A percentile compares a stretch with the other conserved stretches of the same genome.
Evolutionary conservation across 2,113 vertebrate species (phyloP).

Genomic region (Neopipo cinnamomea): DNA sequence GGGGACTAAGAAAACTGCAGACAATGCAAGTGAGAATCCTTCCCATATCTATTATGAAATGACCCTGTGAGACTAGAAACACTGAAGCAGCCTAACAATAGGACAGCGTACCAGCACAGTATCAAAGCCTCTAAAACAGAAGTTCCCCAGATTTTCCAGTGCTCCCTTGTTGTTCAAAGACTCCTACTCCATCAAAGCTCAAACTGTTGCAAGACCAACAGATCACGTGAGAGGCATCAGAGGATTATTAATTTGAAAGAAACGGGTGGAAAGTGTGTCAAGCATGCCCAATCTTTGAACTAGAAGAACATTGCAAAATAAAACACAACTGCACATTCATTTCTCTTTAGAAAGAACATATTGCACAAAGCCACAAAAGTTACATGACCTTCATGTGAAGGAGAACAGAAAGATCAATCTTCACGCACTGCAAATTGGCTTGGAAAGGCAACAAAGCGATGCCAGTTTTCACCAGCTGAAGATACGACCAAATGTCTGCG

Average conservation of each 20-base stretch:
- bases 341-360: conserved; percentile 56
- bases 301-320: conserved; percentile 58
- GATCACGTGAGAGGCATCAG: conserved; percentile 57
- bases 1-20: background rate
- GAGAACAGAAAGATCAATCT: conserved; percentile 53
- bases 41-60: background rate
- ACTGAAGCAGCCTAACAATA: background rate
- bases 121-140: conserved; percentile 48
- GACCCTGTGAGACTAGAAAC: background rate
- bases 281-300: conserved; percentile 57
- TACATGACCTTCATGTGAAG: conserved; percentile 54
- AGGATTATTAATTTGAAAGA: conserved; percentile 53
- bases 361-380: conserved; percentile 57
- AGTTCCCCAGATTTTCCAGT: conserved; percentile 58
- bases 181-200: conserved; percentile 46
- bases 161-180: conserved; percentile 47
- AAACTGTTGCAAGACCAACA: conserved; percentile 25
- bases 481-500: background rate
- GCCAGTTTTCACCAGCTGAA: conserved; percentile 35
- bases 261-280: conserved; percentile 52
- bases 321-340: conserved; percentile 61
- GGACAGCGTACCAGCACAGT: background rate
- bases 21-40: background rate
- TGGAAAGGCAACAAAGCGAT: conserved; percentile 39
- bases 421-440: conserved; percentile 11